Base-by-base conservation (phyloP, 2,888 invertebrate species). In the Pristionchus mayeri region DNA sequence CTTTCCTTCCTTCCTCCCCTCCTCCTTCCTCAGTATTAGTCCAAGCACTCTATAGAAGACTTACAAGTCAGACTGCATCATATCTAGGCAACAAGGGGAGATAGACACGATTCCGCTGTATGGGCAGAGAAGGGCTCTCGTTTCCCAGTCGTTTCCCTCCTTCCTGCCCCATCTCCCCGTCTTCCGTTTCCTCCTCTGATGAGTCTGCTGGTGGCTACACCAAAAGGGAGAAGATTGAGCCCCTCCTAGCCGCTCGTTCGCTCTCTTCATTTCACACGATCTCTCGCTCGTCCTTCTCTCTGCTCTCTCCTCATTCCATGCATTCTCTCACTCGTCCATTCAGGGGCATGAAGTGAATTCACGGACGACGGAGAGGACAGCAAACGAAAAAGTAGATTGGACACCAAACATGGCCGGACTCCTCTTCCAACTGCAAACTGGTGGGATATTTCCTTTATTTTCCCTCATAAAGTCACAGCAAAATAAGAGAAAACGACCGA, bases 371-470 rank as follows among this genome's bases (percentile, higher is more conserved):
- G 40, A 16, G n/a, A 71, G 30, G 34, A 30, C 37, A 18, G 16
- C 78, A n/a, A n/a, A 9, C 60, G 60, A 34, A 78, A 40, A 40
- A 71, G 67, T 63, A 71, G 67, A 71, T 71, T 71, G 67, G 67
- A 71, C 67, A 30, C 52, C 79, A 85, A 54, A 30, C 86, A 83
- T 57, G 83, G 82, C 54, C 79, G 82, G 63, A 16, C 80, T 76
- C 34, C 60, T 50, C 18, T 85, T 87, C 44, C 86, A 89, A 57
- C 87, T 92, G 13, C 91, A 92, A 86, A 89, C 90, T 54, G 92
- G 90, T 0, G 57, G 86, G 54, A 27, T 54, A 54, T 40, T n/a
- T 37, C 13, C 11, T 18, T 11, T 11, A 4, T 48, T 37, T 30
- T 16, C 6, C 24, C 63, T 13, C 0, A 63, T 63, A n/a, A n/a